These are phyloP conservation scores for Drosophila nigromelanica DNA, from an alignment of 1,140 invertebrate species.

Conservation along the genomic window DNA sequence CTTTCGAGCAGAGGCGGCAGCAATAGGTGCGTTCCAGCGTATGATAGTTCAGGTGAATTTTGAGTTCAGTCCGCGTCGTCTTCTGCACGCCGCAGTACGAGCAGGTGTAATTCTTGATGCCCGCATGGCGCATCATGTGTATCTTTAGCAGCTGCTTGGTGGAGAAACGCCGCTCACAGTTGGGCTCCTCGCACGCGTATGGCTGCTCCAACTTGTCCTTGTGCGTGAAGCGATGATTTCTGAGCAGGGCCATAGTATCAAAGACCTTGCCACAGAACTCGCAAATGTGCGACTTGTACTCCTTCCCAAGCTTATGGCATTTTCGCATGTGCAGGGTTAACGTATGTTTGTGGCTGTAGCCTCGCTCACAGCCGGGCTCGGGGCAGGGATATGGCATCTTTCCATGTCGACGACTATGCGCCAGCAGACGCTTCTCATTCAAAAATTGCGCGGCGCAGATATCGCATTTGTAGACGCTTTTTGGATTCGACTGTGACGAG, in stretches of 20 bases:
- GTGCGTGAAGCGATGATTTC: constrained; percentile 53
- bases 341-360: constrained; percentile 58
- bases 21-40: constrained; percentile 56
- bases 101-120: constrained; percentile 62
- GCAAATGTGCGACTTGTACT: constrained; percentile 50
- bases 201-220: constrained; percentile 46
- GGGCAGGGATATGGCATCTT: constrained; percentile 48
- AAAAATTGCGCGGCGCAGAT: constrained; percentile 49
- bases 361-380: constrained; percentile 37
- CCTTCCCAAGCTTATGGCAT: constrained; percentile 47
- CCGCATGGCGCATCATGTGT: constrained; percentile 64
- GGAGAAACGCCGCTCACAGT: constrained; percentile 46
- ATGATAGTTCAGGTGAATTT: constrained; percentile 64
- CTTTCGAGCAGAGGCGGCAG: constrained; percentile 52
- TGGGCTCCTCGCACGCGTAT: constrained; percentile 26
- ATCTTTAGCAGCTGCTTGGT: constrained; percentile 57
- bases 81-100: constrained; percentile 59
- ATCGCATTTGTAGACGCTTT: constrained; percentile 38
- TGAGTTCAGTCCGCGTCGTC: constrained; percentile 61
- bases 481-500: background rate
- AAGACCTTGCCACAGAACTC: constrained; percentile 64
- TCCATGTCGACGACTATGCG: constrained; percentile 55
- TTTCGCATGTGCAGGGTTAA: constrained; percentile 49
- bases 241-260: constrained; percentile 41
- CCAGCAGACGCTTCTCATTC: constrained; percentile 28